phyloP scores from a whole-genome alignment of 2,888 invertebrate genomes.

The Creontiades dilutus region DNA sequence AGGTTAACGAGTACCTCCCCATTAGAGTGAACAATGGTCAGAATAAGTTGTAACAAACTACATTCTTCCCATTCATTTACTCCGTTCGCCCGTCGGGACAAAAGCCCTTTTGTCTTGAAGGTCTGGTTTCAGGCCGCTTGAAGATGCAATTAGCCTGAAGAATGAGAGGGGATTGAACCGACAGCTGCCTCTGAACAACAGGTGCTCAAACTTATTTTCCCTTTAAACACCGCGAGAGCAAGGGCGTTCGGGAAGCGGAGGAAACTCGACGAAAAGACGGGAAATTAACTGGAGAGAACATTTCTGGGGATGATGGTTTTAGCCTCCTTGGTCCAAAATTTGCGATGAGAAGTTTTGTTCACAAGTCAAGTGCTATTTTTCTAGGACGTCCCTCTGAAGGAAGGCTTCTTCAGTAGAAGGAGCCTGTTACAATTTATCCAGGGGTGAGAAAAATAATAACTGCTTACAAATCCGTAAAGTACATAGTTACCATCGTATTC shows the following conservation, averaged over 20 bases:
- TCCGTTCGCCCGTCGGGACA: conserved; percentile 7
- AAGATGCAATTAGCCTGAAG: conserved; percentile 36
- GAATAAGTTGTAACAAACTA: conserved; percentile 20
- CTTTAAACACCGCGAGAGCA: background rate
- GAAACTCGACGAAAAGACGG: conserved; percentile 14
- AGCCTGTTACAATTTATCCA: too few species aligned
- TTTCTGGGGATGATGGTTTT: background rate
- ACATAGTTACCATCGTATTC: too few species aligned
- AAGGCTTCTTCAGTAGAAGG: too few species aligned
- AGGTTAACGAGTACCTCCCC: background rate
- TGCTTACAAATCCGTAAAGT: too few species aligned
- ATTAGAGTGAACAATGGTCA: background rate
- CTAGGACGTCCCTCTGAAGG: too few species aligned
- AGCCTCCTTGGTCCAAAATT: background rate
- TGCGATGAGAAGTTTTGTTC: background rate
- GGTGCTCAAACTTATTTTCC: conserved; percentile 11
- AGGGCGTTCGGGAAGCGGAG: background rate
- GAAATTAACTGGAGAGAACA: conserved; percentile 13
- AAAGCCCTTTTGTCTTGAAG: conserved; percentile 17
- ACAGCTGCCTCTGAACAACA: background rate
- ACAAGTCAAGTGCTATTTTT: background rate
- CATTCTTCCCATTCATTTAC: conserved; percentile 12
- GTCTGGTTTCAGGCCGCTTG: conserved; percentile 26
- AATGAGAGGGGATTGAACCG: background rate
- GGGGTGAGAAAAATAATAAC: too few species aligned